Percentiles rank a stretch among this genome's conserved stretches.
Conservation (phyloP, 92 coral and sea anemone species). For the Zoanthus sociatus region DNA sequence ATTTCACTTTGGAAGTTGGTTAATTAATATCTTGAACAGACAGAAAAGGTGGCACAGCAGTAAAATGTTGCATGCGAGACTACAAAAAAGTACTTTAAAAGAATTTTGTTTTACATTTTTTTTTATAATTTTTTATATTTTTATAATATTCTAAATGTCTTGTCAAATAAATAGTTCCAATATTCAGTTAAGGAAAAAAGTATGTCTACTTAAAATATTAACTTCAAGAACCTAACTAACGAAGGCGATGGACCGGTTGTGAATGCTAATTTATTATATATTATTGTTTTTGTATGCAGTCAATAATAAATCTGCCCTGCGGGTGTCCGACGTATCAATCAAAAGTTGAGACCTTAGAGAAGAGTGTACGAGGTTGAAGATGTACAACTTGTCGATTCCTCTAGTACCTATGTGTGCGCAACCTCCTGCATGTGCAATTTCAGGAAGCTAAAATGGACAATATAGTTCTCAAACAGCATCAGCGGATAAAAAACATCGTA, state of each 20-base stretch:
- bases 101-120: too few species aligned
- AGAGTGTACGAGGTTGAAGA: neutral
- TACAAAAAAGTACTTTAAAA: too few species aligned
- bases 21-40: too few species aligned
- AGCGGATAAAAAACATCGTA: neutral
- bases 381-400: neutral
- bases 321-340: slow-evolving; percentile 15
- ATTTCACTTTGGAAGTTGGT: too few species aligned
- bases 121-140: neutral
- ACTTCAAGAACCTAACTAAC: neutral
- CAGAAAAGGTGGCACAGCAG: too few species aligned
- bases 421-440: neutral
- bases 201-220: neutral
- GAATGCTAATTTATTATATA: neutral
- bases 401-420: neutral
- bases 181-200: neutral
- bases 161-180: neutral
- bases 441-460: neutral
- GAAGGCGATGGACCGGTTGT: neutral
- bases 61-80: too few species aligned
- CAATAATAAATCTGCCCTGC: neutral
- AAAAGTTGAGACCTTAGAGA: neutral
- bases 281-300: neutral
- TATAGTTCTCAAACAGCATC: neutral
- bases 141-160: neutral